Base-by-base conservation (phyloP, 2,888 invertebrate genomes). In the Rhogogaster chlorosoma region DNA sequence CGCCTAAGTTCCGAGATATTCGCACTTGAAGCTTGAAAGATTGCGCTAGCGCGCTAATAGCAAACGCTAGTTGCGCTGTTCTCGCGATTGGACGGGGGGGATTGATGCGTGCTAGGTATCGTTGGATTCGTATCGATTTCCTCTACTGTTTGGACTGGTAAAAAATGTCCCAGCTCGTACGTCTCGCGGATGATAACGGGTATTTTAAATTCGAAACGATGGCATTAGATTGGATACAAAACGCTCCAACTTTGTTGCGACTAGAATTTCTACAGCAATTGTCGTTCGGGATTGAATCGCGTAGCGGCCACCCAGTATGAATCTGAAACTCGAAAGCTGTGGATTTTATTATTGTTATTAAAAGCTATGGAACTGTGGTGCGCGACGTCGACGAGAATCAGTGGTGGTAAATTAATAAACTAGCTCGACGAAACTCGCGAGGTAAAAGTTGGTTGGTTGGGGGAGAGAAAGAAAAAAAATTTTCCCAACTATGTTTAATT, bases 341-440 rank as follows among this genome's bases (percentile, higher is more conserved):
- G 18, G 6, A 67, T 32, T 67, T 67, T 67, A 67, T 67, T 67
- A 67, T 67, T 67, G 67, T 67, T 67, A 67, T 15, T 67, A 67
- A 67, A 32, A 67, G 32, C 67, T 32, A 67, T 32, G 32, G 18
- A 67, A 67, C 32, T 67, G 32, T 1, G 29, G 32, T 32, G 67
- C 67, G 32, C 32, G 32, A 32, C 67, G 12, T 3, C 15, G 32
- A 32, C 6, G 29, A 61, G 7, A 53, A n/a, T 53, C 53, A 53
- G n/a, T n/a, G 53, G 53, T 53, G 61, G 61, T 61, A 61, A 61
- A 61, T 61, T 61, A 61, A 61, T 61, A 61, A 61, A 61, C 61
- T 26, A 61, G 61, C 22, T 61, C 26, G 26, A 26, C 7, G 26
- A 12, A 61, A 61, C 61, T 61, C 26, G 22, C 61, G 61, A 61